Evolutionary conservation across 2,888 invertebrate genomes (phyloP).

Genomic region (Brenthis ino): DNA sequence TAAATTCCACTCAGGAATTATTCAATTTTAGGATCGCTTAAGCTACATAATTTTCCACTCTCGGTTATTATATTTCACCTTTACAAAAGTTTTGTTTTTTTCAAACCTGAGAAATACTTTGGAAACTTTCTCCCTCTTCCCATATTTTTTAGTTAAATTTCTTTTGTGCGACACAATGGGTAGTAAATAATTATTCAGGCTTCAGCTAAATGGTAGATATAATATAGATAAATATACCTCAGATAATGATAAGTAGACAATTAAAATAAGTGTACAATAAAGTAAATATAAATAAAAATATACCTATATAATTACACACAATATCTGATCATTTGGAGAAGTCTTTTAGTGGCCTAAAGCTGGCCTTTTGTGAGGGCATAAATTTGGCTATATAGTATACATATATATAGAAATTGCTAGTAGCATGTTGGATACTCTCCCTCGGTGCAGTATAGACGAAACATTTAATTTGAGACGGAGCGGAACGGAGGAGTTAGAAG

Average conservation of each 20-base stretch:
- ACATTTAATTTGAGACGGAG: too few species aligned
- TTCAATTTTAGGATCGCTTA: constrained; percentile 12
- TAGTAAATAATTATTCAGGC: background rate
- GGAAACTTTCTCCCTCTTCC: constrained; percentile 20
- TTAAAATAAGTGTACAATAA: too few species aligned
- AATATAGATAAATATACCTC: background rate
- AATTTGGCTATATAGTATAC: too few species aligned
- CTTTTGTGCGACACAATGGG: background rate
- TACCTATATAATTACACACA: too few species aligned
- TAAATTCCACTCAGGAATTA: background rate
- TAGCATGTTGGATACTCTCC: too few species aligned
- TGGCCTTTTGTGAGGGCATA: too few species aligned
- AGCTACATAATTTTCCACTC: constrained; percentile 26
- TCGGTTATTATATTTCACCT: constrained; percentile 24
- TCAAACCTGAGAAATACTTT: constrained; percentile 22
- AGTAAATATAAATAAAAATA: too few species aligned
- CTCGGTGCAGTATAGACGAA: too few species aligned
- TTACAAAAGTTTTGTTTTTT: constrained; percentile 25
- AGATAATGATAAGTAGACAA: background rate
- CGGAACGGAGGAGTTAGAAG: too few species aligned
- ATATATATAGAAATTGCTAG: too few species aligned
- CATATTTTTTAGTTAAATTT: constrained; percentile 16
- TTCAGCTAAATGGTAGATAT: background rate
- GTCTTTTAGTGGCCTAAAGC: too few species aligned
- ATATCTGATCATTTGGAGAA: too few species aligned